These are phyloP conservation scores for Microctonus hyperodae DNA, from an alignment of 2,888 invertebrate species.

Conservation along the genomic window DNA sequence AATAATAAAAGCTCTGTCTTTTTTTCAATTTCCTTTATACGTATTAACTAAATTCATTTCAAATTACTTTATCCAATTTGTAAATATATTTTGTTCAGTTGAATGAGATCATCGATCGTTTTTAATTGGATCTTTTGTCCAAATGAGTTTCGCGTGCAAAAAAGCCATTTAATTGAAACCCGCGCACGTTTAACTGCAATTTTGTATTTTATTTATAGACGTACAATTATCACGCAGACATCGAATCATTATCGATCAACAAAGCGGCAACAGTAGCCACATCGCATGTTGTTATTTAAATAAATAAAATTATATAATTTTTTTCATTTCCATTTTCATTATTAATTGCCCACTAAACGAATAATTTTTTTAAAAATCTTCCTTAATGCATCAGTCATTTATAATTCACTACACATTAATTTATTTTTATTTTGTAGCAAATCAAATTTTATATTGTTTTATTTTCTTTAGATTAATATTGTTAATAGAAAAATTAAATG, in stretches of 20 bases:
- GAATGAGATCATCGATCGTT: conserved; percentile 46
- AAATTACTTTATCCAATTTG: conserved; percentile 2
- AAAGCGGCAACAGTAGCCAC: conserved; percentile 17
- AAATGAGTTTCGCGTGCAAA: conserved; percentile 52
- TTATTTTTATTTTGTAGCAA: too few relatives aligned
- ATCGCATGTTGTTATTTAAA: not conserved
- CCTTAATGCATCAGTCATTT: too few relatives aligned
- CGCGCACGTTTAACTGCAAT: conserved; percentile 49
- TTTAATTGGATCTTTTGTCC: conserved; percentile 45
- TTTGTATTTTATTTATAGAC: conserved; percentile 55
- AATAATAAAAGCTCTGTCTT: not conserved
- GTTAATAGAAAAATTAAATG: not conserved
- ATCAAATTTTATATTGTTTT: not conserved
- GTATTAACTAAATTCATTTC: not conserved
- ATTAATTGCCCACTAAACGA: conserved; percentile 10
- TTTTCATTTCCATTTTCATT: conserved; percentile 2
- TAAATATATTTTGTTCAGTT: not conserved
- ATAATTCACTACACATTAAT: too few relatives aligned
- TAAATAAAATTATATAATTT: not conserved
- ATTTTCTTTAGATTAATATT: conserved; percentile 6
- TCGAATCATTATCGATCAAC: not conserved
- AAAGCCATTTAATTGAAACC: conserved; percentile 54
- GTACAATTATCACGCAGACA: conserved; percentile 50
- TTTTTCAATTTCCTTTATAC: not conserved
- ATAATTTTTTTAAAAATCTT: not conserved